Conservation (phyloP, 2,113 vertebrate genomes). For the Neolamprologus sp. region DNA sequence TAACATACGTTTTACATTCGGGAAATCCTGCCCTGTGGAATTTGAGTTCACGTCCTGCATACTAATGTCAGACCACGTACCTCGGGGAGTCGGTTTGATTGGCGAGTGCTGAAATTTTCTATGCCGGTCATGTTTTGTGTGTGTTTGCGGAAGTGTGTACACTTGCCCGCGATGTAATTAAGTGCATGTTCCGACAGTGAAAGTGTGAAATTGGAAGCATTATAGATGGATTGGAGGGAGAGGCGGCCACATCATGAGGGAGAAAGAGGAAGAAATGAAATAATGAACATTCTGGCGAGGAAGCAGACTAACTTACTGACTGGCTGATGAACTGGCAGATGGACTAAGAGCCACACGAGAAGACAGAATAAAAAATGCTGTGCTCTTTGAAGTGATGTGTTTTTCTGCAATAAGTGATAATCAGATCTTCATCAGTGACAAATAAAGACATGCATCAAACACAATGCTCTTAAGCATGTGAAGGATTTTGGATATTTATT, state of each 20-base stretch:
- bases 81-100: background rate
- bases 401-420: background rate
- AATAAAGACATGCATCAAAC: background rate
- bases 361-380: background rate
- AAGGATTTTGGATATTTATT: background rate
- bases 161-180: conserved; percentile 22
- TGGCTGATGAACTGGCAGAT: conserved; percentile 8
- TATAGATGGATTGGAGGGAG: background rate
- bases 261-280: background rate
- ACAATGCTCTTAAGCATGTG: background rate
- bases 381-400: background rate
- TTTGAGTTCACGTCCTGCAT: background rate
- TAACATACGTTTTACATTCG: background rate
- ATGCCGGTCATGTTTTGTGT: background rate
- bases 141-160: background rate
- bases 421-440: background rate
- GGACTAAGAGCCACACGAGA: background rate
- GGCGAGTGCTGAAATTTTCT: background rate
- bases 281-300: conserved; percentile 1
- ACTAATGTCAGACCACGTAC: background rate
- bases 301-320: background rate
- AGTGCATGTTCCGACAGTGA: conserved; percentile 28
- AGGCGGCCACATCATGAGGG: background rate
- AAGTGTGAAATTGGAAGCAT: conserved; percentile 39
- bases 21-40: background rate